Base-by-base conservation (phyloP, 1,140 invertebrate species). In the Cryptotermes secundus region DNA sequence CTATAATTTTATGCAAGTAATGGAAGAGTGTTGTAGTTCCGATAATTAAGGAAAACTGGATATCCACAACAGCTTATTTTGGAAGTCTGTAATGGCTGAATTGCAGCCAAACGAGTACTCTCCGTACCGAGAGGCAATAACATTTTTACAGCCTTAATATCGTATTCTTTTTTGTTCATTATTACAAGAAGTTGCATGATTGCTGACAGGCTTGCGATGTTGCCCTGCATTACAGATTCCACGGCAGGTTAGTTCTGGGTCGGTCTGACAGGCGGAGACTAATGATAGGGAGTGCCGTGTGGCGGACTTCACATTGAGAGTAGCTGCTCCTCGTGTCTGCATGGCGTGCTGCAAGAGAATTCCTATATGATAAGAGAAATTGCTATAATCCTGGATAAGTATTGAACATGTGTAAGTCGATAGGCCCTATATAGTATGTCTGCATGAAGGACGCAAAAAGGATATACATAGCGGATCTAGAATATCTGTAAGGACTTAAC, bases 191-290 rank as follows among this genome's bases (percentile, higher is more conserved):
- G 59, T 72, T 72, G n/a, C 59, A 72, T 72, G 59, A 72, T 72
- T 72, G 59, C n/a, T 72, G 59, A n/a, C 26, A 12, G 59, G 2
- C 59, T 49, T 49, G 14, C 45, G 22, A 19, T 49, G 45, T 19
- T 49, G 19, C 26, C 26, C 59, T 31, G 59, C n/a, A 72, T 72
- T 72, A 72, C 26, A 72, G 59, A 72, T 72, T 72, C 59, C 59
- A 72, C 59, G 59, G 59, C n/a, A n/a, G 10, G 59, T 72, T 72
- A 72, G 59, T 72, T 72, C 59, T 72, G 59, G 59, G 59, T 72
- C 59, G 26, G 59, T 10, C 59, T 72, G 59, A 72, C 59, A 72
- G 59, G 31, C 59, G 26, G 26, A 31, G 26, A n/a, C n/a, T 72
- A 72, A 72, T 72, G 59, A 72, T 72, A 72, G 59, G 59, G 14